Evolutionary conservation across 2,797 vertebrate genomes (phyloP).

Genomic region (Pterois miles): DNA sequence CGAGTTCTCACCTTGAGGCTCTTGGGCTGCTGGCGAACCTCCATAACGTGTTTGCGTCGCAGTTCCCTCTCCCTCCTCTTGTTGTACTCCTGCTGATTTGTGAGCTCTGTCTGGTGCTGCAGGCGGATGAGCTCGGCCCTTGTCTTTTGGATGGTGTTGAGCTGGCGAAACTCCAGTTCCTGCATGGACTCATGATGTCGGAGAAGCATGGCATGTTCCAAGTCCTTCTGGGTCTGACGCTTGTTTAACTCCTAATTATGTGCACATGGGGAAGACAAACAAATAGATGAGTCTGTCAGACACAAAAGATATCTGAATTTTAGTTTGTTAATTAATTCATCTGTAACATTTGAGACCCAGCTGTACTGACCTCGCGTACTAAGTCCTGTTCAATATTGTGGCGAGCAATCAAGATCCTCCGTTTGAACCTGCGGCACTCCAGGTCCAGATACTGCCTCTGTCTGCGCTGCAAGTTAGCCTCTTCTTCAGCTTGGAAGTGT

Average conservation of each 20-base stretch:
- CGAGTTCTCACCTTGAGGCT: conserved; percentile 91
- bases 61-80: conserved; percentile 97
- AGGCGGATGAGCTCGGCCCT: conserved; percentile 94
- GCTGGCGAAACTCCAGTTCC: conserved; percentile 97
- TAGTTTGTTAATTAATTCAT: neutral
- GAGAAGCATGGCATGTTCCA: conserved; percentile 98
- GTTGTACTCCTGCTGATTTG: conserved; percentile 99
- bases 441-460: conserved; percentile 97
- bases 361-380: conserved; percentile 89
- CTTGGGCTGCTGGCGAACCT: conserved; percentile 99
- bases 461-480: conserved; percentile 94
- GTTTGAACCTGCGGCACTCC: conserved; percentile 96
- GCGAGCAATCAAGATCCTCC: conserved; percentile 94
- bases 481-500: conserved; percentile 98
- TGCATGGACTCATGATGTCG: conserved; percentile 99
- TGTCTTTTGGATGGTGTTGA: conserved; percentile 95
- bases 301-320: neutral
- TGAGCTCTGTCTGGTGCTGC: conserved; percentile 99
- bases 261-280: neutral
- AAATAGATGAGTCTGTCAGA: neutral
- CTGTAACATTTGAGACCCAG: neutral
- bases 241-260: conserved; percentile 94
- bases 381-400: conserved; percentile 97
- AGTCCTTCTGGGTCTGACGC: conserved; percentile 97
- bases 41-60: conserved; percentile 96